These are phyloP conservation scores for Allacma fusca DNA, from an alignment of 2,888 invertebrate species.

Conservation along the genomic window DNA sequence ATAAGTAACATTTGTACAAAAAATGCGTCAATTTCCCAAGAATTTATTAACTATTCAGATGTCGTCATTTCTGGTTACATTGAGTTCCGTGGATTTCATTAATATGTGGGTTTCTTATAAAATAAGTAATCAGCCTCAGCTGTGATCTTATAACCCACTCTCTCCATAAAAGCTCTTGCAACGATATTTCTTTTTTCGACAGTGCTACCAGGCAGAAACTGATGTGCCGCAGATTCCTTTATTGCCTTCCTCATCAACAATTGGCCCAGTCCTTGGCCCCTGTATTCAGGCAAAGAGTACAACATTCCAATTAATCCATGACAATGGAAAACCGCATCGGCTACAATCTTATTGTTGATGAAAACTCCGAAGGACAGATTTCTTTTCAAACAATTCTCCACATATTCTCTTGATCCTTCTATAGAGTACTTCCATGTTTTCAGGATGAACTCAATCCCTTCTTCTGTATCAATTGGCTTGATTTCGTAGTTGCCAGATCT, in stretches of 20 bases:
- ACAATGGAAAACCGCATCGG: not conserved
- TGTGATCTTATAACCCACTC: not conserved
- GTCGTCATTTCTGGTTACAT: no score
- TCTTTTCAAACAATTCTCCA: not conserved
- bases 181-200: not conserved
- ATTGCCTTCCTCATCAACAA: not conserved
- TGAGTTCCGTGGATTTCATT: no score
- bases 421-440: conserved; percentile 19
- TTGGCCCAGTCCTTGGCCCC: conserved; percentile 14
- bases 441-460: not conserved
- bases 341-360: not conserved
- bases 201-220: not conserved
- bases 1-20: no score
- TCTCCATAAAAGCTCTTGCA: not conserved
- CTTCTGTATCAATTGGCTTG: not conserved
- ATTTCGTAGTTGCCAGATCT: not conserved
- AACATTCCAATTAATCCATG: conserved; percentile 10
- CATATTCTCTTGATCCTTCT: conserved; percentile 8
- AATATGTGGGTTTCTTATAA: not conserved
- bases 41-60: no score
- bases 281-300: not conserved
- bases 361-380: conserved; percentile 5
- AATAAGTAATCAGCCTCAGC: not conserved
- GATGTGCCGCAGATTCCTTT: not conserved
- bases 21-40: no score